Evolutionary conservation across 2,888 invertebrate species (phyloP), one percentile per base, ranked within the genome.

Genomic region (Willowsia nigromaculata): DNA sequence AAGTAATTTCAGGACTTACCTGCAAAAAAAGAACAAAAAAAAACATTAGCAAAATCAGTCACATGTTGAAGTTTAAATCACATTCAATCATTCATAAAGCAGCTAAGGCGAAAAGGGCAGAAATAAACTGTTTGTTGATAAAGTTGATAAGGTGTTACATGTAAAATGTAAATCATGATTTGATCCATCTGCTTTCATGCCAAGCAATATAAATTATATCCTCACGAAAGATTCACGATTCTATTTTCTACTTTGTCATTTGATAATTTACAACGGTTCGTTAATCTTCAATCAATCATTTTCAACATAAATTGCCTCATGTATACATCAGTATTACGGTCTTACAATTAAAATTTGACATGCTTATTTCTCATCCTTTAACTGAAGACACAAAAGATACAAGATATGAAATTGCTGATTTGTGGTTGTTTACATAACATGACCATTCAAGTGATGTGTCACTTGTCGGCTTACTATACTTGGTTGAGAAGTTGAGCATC

Each of bases 1-100:
- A 6, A 13, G 62, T 5, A 30, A 25, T 47, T 74, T 40, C 47
- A 13, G 18, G 62, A 47, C 82, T 82, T 82, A 82, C 82, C 82
- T 82, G 65, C 9, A 65, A 62, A 82, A 62, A 43, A 62, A 27
- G 27, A 65, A 25, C 62, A 65, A 50, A 43, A 43, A 82, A 15
- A 56, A 37, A n/a, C 4, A 59, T 56, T 56, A 33, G n/a, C 25
- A 47, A 43, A 43, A 40, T 40, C 30, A 15, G n/a, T n/a, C n/a
- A n/a, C n/a, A n/a, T n/a, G n/a, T n/a, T n/a, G n/a, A n/a, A n/a
- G n/a, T 30, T 33, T 71, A 22, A 40, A 71, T 18, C n/a, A 53
- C 30, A 47, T 78, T 27, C 30, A 22, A 5, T 30, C 65, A 30
- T 1, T 13, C 33, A 65, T 15, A 30, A n/a, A n/a, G n/a, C 11